Evolutionary conservation across 2,888 invertebrate species (phyloP).

Genomic region (Torymus aiolomorphi): DNA sequence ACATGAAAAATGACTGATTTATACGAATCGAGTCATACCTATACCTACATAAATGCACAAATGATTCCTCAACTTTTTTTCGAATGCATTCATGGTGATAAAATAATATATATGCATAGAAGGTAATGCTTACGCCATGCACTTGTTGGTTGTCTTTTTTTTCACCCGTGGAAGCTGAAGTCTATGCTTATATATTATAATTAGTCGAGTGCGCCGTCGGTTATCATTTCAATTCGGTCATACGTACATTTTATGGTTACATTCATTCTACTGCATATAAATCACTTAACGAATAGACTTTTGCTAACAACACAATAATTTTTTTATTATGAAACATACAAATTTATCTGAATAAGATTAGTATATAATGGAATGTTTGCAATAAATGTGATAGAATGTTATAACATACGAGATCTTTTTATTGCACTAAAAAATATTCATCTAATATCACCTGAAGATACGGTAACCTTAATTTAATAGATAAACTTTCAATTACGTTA

Average conservation of each 20-base stretch:
- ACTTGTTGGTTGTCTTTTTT: constrained; percentile 35
- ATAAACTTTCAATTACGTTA: constrained; percentile 39
- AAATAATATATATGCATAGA: constrained; percentile 33
- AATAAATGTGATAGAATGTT: constrained; percentile 27
- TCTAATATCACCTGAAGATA: constrained; percentile 51
- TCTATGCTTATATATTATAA: constrained; percentile 62
- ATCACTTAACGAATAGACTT: constrained; percentile 18
- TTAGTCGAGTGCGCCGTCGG: constrained; percentile 70
- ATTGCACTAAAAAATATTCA: constrained; percentile 36
- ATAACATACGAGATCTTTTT: constrained; percentile 11
- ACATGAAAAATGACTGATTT: constrained; percentile 9
- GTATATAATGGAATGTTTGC: constrained; percentile 53
- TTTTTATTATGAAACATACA: neutral
- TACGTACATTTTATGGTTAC: constrained; percentile 16
- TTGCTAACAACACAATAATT: constrained; percentile 41
- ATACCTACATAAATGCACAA: neutral
- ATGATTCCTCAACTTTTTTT: constrained; percentile 10
- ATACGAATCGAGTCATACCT: constrained; percentile 22
- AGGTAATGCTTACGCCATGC: constrained; percentile 1
- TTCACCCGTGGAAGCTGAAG: constrained; percentile 38
- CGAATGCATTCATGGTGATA: constrained; percentile 32
- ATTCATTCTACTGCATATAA: constrained; percentile 26
- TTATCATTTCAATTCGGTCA: constrained; percentile 26
- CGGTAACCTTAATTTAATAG: constrained; percentile 50
- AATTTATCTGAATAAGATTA: constrained; percentile 30